Evolutionary conservation across 2,888 invertebrate species (phyloP), one percentile per base, ranked within the genome.

Genomic region (Andrena fulva): DNA sequence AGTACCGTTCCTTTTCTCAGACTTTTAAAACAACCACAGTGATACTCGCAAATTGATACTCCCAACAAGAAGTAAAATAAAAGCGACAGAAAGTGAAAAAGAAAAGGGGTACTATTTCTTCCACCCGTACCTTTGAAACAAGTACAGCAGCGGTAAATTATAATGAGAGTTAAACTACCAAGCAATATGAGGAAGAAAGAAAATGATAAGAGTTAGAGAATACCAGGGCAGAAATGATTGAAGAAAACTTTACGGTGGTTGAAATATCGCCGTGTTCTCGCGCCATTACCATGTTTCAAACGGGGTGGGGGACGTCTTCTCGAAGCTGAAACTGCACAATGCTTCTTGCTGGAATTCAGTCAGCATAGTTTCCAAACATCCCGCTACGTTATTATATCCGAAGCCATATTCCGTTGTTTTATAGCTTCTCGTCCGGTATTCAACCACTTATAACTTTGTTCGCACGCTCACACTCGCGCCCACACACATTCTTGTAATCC

Each of bases 371-470:
- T 52, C 63, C 50, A 56, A 76, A 66, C 79, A 69, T 33, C 50
- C 33, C 31, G 31, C 10, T 10, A 20, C 42, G 27, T 77, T 77
- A 64, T 75, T 75, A 69, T 35, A 75, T 50, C 33, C 56, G 5
- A 35, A 75, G 64, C 59, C 75, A 69, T 75, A 64, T 42, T 8
- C 35, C 35, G 56, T 50, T 69, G 69, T 69, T 64, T 69, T 56
- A 69, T 64, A 59, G 50, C 69, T 48, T 10, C 50, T 48, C 63
- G 2, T 63, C 63, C 78, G 63, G 48, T 29, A 59, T 75, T 56
- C 68, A 54, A 69, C 48, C 68, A 63, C 75, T 75, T 75, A 56
- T 27, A 69, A 79, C 79, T 75, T 69, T 59, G 64, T 50, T 75
- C 56, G 20, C 20, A 29, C 48, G 12, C 52, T 33, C 48, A 27